Base-by-base conservation (phyloP, 2,113 vertebrate genomes). In the Anguilla japonica region DNA sequence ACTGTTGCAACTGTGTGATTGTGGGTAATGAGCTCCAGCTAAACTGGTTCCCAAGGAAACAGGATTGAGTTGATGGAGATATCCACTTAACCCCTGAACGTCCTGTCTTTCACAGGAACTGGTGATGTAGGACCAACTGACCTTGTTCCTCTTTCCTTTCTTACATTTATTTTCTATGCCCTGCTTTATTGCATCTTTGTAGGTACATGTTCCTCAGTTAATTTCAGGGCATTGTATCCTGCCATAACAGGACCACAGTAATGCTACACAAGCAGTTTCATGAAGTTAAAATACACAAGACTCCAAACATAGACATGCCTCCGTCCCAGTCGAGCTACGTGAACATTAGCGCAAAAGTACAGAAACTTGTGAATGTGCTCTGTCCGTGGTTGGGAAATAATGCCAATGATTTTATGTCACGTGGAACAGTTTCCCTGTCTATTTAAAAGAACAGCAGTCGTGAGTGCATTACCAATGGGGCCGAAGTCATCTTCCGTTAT, bases 401-500 rank as follows among this genome's bases (percentile, higher is more conserved):
- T 82, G 81, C 1, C 50, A 22, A 50, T 84, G 83, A 83, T 9
- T 41, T 29, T 80, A 29, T 29, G 81, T 85, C 43, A 88, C 53
- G 40, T 41, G 82, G 67, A 84, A 81, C 3, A 26, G 5, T 86
- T 67, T 84, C 82, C n/a, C 83, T 46, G 43, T 79, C 67, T 41
- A 13, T 26, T 46, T 71, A 20, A 40, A 86, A 26, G 56, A 40
- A 39, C 20, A 41, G 67, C 46, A 50, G 79, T 43, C 67, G 43
- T 22, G 39, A 9, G 22, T 34, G 22, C 20, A 53, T 82, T 81
- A 50, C 67, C 26, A 41, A 34, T 18, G 20, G 81, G 3, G 16
- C 13, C 50, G 56, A 75, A 8, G 53, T 75, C 83, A 16, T 85
- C 87, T 88, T 87, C 84, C 86, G 84, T 85, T 79, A 41, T 26